A percentile compares a stretch with the other conserved stretches of the same genome.
Conservation (phyloP, 1,140 invertebrate species). For the Anastatus disparis region DNA sequence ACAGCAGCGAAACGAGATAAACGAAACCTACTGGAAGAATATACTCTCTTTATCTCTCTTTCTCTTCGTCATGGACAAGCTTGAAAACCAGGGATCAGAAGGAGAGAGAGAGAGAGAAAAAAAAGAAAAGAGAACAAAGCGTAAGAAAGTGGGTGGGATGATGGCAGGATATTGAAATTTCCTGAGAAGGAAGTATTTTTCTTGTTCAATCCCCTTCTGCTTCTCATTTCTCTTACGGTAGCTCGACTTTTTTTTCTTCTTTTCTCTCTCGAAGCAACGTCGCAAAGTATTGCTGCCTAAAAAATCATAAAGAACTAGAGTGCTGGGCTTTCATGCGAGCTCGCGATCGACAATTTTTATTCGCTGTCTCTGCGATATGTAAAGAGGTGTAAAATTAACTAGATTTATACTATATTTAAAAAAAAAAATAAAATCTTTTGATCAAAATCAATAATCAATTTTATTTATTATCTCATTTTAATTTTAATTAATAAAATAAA, state of each 20-base stretch:
- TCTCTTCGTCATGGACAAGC: too few relatives aligned
- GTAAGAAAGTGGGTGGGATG: background rate
- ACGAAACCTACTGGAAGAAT: background rate
- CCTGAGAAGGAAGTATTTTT: slow-evolving; percentile 45
- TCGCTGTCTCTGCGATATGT: too few relatives aligned
- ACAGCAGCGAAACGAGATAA: background rate
- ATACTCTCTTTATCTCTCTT: background rate
- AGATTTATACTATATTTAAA: too few relatives aligned
- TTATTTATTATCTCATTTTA: too few relatives aligned
- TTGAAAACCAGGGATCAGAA: background rate
- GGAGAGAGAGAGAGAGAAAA: background rate
- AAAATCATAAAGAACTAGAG: slow-evolving; percentile 30
- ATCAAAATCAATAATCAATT: too few relatives aligned
- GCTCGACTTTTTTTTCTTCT: slow-evolving; percentile 8
- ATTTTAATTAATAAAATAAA: too few relatives aligned
- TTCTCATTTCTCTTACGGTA: slow-evolving; percentile 13
- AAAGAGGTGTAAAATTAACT: too few relatives aligned
- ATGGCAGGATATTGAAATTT: slow-evolving; percentile 48
- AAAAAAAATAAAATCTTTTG: too few relatives aligned
- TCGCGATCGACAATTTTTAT: too few relatives aligned
- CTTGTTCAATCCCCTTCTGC: slow-evolving; percentile 38
- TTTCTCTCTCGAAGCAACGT: background rate
- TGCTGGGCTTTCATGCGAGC: too few relatives aligned
- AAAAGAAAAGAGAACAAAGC: background rate
- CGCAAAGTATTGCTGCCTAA: background rate